phyloP scores from a whole-genome alignment of 1,140 invertebrate genomes.

The Drosophila oshimai region DNA sequence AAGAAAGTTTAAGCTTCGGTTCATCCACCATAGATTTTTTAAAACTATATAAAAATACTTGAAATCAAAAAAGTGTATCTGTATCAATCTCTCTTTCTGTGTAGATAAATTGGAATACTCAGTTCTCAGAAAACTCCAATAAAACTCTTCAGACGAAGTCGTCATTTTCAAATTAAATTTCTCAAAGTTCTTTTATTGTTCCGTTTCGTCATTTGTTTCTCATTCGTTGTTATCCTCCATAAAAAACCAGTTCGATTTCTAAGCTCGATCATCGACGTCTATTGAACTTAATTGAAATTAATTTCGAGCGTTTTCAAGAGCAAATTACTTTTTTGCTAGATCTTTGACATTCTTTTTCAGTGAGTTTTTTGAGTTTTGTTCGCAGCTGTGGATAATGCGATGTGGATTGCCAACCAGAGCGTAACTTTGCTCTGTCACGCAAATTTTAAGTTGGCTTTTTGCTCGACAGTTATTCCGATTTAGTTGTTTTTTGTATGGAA shows the following conservation, averaged over 20 bases:
- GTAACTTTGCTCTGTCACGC: constrained; percentile 66
- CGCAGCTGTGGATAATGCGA: constrained; percentile 28
- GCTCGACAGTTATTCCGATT: not conserved
- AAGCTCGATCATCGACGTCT: constrained; percentile 11
- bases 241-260: constrained; percentile 26
- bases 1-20: no score
- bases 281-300: constrained; percentile 56
- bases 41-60: no score
- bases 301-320: constrained; percentile 46
- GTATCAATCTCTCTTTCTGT: not conserved
- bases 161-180: not conserved
- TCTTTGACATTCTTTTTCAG: not conserved
- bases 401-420: constrained; percentile 67
- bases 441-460: constrained; percentile 31
- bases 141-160: not conserved
- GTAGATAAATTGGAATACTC: not conserved
- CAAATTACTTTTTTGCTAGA: constrained; percentile 32
- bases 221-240: not conserved
- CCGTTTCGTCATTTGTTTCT: constrained; percentile 7
- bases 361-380: constrained; percentile 10
- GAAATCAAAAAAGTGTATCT: no score
- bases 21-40: no score
- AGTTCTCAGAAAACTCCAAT: not conserved
- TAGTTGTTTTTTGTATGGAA: constrained; percentile 5
- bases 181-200: not conserved